Base-by-base conservation (phyloP, 2,888 invertebrate genomes). In the Drosophila anceps region DNA sequence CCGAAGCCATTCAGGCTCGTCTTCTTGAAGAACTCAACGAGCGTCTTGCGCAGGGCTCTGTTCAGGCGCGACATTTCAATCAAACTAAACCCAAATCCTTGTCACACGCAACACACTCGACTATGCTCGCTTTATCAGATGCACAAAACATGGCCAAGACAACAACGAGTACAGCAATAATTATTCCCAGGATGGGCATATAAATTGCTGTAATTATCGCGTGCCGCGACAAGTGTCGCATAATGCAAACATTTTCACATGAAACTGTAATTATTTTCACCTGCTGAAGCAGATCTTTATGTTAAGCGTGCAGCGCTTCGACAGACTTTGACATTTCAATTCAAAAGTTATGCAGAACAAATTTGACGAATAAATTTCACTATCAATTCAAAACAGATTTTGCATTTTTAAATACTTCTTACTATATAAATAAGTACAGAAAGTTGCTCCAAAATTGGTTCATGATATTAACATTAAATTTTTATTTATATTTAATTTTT, bases 1-100 rank as follows among this genome's bases (percentile, higher is more conserved):
- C 88, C 84, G 64, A 92, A 92, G 8, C 92, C 92, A 70, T 91
- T 91, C 13, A 92, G 81, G n/a, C 91, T 92, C 12, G 92, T 92
- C 69, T 91, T 90, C 48, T 87, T 82, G 55, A 92, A 90, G 73
- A 88, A 92, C 63, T 92, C 92, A 9, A 86, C 83, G 8, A 84
- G 61, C 4, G 92, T 91, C 8, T 73, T 65, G n/a, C 79, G 80
- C 13, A 72, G 46, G 8, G 92, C 92, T 50, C 51, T 57, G 35
- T 54, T 18, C 33, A 69, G n/a, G 5, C 78, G 73, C 20, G 81
- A 73, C 84, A 84, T 87, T 63, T 24, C 3, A 37, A 7, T 20
- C 1, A 0, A 53, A 76, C 77, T 73, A 18, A 37, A 37, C n/a
- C 18, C 7, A 15, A 13, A 9, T n/a, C 10, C 10, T 13, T 18